A percentile compares a stretch with the other conserved stretches of the same genome.
Conservation (phyloP, 1,140 invertebrate genomes). For the Lamellibrachia luymesi region DNA sequence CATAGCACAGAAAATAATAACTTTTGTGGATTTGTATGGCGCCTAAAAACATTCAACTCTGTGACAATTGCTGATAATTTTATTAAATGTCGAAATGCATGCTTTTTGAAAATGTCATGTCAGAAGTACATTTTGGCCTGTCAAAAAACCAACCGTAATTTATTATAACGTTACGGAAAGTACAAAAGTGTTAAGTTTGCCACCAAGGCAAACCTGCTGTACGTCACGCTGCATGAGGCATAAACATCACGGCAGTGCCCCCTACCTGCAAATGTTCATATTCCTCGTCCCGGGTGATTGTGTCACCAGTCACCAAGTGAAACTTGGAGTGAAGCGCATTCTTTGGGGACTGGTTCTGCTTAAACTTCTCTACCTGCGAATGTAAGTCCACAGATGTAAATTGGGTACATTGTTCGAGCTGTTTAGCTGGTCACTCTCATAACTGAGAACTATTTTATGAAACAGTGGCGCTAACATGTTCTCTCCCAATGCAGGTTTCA, state of each 20-base stretch:
- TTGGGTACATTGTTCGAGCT: neutral
- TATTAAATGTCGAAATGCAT: no score
- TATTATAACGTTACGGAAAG: neutral
- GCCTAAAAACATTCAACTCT: no score
- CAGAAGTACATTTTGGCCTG: no score
- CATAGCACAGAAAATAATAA: no score
- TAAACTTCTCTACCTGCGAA: slow-evolving; percentile 81
- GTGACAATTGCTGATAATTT: no score
- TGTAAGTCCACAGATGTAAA: slow-evolving; percentile 43
- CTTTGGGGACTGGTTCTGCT: slow-evolving; percentile 84
- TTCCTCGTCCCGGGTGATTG: slow-evolving; percentile 75
- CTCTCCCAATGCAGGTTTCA: no score
- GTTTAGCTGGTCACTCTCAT: neutral
- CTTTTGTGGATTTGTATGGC: no score
- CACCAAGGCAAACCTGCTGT: slow-evolving; percentile 18
- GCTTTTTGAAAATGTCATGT: no score
- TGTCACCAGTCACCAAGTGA: slow-evolving; percentile 84
- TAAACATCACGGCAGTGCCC: neutral
- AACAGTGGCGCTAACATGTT: neutral
- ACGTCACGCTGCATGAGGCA: neutral
- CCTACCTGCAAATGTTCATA: slow-evolving; percentile 84
- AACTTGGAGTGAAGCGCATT: slow-evolving; percentile 95
- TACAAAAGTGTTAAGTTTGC: slow-evolving; percentile 1
- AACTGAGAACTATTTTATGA: no score
- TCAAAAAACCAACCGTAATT: no score